Base-by-base conservation (phyloP, 2,113 vertebrate genomes). In the Tragelaphus buxtoni region DNA sequence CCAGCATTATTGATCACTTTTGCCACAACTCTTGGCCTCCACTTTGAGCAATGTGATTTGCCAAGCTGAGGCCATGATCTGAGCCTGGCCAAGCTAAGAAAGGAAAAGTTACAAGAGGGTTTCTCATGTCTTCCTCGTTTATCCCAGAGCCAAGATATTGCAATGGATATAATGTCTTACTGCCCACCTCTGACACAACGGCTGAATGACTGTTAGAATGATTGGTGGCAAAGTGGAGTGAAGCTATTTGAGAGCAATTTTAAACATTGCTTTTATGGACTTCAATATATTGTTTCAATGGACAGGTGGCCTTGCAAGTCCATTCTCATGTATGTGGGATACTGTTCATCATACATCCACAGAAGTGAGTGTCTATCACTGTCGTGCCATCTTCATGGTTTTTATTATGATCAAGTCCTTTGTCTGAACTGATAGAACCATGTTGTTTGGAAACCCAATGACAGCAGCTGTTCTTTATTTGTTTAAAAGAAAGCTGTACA, bases 111-210 rank as follows among this genome's bases (percentile, higher is more conserved):
- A 83, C 91, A 87, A 83, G 35, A 95, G 69, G 82, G 53, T 24
- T 95, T 96, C 51, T 93, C 72, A 65, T 80, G 92, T 47, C 24
- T 93, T 84, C 26, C 80, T 96, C 85, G 30, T 88, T 96, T 95
- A 96, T 89, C 35, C 65, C 92, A 85, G 87, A 81, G 28, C 49
- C 12, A 61, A 84, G 45, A 45, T 94, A 14, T 84, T 92, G 89
- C 69, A 88, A 20, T 32, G 53, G 80, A 22, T 91, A 39, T 69
- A 4, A 56, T 77, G 94, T 94, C 63, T 95, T 12, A 7, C 82
- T 97, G 47, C 82, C 79, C 58, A 86, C 72, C 63, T 79, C 72
- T 87, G 85, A 65, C 90, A 72, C 24, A 32, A 45, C 0, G 2
- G 53, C 79, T 3, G 2, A 26, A 51, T 47, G 79, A 76, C 47